These are phyloP conservation scores for Drosophila meridionalis DNA, from an alignment of 2,888 invertebrate species.

Conservation along the genomic window DNA sequence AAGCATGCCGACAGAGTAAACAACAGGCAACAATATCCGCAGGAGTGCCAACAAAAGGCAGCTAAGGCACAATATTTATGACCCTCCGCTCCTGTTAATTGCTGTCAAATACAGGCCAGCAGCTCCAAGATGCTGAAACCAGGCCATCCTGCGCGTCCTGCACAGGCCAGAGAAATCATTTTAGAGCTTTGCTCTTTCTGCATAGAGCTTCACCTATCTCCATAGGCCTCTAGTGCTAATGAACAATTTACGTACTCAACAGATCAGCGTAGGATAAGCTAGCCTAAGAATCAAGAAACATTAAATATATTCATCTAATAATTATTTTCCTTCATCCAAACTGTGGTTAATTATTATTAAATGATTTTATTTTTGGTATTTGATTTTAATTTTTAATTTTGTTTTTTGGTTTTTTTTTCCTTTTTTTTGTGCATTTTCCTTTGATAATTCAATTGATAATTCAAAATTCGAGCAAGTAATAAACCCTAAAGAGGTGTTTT, in stretches of 20 bases:
- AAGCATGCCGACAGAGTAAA: constrained; percentile 42
- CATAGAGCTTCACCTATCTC: not conserved
- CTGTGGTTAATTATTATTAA: not conserved
- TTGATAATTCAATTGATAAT: not conserved
- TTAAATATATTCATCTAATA: not conserved
- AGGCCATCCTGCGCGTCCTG: not conserved
- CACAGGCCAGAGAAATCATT: not conserved
- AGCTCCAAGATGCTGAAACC: constrained; percentile 12
- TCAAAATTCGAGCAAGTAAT: no score
- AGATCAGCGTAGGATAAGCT: not conserved
- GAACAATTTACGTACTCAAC: not conserved
- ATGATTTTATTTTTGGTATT: not conserved
- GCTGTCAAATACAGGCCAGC: constrained; percentile 49
- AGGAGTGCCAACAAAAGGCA: constrained; percentile 9
- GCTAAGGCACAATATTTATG: constrained; percentile 58
- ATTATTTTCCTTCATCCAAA: no score
- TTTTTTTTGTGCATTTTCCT: not conserved
- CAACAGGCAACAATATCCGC: constrained; percentile 20
- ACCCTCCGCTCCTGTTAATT: constrained; percentile 64
- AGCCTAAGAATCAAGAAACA: no score
- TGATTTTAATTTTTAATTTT: not conserved
- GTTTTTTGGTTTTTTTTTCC: not conserved
- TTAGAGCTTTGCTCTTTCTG: not conserved
- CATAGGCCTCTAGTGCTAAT: not conserved
- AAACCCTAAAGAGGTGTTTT: no score